Evolutionary conservation across 2,797 vertebrate species (phyloP), one percentile per base, ranked within the genome.

Genomic region (Odontamblyopus rebecca): DNA sequence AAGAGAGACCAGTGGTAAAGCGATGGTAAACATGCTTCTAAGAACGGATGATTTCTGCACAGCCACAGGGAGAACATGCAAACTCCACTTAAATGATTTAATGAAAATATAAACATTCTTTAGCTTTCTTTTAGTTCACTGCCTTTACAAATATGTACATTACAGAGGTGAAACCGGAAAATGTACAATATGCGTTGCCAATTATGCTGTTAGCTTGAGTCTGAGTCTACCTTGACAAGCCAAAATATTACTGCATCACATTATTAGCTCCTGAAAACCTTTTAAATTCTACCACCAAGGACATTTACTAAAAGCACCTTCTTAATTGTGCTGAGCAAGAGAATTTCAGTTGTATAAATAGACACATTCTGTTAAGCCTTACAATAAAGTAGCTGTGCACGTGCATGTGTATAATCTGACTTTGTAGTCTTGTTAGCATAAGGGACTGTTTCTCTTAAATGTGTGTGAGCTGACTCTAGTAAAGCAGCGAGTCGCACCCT

Each of bases 391-490:
- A 64, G 29, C 23, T 19, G 29, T 66, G 76, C 63, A 59, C 61
- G 67, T 26, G 15, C 53, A 30, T 62, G 38, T 76, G 53, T 70
- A 15, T 72, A 41, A 32, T 76, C 66, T 74, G 56, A 69, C 74
- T 66, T 68, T 48, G 30, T 77, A 66, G 53, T 53, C 65, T 56
- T 29, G 30, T 76, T n/a, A 60, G 71, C 7, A 48, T 50, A 41
- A 38, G 51, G 56, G 56, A 7, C 70, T 67, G 66, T 61, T 44
- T 67, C 15, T 6, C 19, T 75, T 70, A 80, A 62, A 18, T 68
- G 78, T 82, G 76, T 76, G 81, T 79, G 81, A 90, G 89, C 91
- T 92, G 91, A 92, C 90, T 89, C 82, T 75, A 70, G 82, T 87
- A 86, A 90, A 92, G 87, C 61, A 79, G 59, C 73, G 85, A 86